Conservation (phyloP, 2,113 vertebrate species). For the Sander lucioperca region DNA sequence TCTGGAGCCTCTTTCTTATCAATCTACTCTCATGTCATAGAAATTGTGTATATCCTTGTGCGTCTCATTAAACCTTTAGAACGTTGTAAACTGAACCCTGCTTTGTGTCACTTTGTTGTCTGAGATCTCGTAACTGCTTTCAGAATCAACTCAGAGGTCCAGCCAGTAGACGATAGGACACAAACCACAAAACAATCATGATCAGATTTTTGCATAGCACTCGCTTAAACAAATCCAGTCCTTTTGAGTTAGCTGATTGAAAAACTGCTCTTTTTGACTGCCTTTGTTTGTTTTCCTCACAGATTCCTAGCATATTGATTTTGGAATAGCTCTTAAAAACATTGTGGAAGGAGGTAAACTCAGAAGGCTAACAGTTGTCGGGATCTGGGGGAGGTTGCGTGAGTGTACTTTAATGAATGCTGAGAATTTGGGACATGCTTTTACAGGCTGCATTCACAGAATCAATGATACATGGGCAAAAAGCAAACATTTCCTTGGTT, state of each 20-base stretch:
- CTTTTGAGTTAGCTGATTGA: not conserved
- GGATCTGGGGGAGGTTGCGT: not conserved
- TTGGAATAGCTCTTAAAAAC: not conserved
- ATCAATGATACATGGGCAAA: not conserved
- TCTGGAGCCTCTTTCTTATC: no score
- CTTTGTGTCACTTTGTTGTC: no score
- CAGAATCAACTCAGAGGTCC: no score
- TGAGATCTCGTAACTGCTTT: no score
- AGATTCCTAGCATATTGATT: not conserved
- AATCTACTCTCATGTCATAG: no score
- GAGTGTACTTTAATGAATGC: not conserved
- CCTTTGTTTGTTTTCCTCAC: not conserved
- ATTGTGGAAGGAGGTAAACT: not conserved
- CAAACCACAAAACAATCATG: no score
- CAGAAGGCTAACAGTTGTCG: not conserved
- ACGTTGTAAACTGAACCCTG: no score
- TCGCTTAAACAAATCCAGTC: not conserved
- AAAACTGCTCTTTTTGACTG: not conserved
- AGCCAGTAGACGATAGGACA: no score
- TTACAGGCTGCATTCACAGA: not conserved
- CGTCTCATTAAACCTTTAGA: no score
- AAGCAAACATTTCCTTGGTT: constrained; percentile 23
- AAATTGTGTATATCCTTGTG: no score
- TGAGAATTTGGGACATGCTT: not conserved
- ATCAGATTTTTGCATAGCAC: no score